These are phyloP conservation scores for Gorsachius magnificus DNA, from an alignment of 2,797 vertebrate species.

Conservation along the genomic window DNA sequence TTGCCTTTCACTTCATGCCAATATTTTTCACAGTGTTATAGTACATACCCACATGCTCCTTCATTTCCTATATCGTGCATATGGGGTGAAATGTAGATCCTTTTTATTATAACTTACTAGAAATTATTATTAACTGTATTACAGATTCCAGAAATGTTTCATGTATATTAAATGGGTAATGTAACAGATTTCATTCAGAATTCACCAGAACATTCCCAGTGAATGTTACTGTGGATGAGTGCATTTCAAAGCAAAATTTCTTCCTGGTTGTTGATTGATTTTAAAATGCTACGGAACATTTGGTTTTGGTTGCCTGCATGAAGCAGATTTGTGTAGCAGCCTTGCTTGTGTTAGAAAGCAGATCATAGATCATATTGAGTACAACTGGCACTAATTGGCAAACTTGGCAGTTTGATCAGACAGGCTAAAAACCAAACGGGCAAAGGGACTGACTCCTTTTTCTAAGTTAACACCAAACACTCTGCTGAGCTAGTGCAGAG, in stretches of 20 bases:
- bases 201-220: background rate
- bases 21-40: background rate
- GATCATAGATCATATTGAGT: slow-evolving; percentile 3
- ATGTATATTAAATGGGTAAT: background rate
- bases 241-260: background rate
- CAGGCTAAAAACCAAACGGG: slow-evolving; percentile 9
- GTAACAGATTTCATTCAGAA: background rate
- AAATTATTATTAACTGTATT: background rate
- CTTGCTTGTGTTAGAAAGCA: background rate
- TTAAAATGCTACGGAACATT: background rate
- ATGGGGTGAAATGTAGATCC: background rate
- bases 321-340: background rate
- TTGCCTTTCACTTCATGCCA: background rate
- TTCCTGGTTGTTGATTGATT: background rate
- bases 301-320: background rate
- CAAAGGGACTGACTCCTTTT: background rate
- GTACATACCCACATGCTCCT: background rate
- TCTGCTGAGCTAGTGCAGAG: background rate
- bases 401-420: slow-evolving; percentile 2
- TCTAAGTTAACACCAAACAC: background rate
- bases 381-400: slow-evolving; percentile 9
- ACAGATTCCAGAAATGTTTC: background rate
- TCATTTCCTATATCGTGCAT: background rate
- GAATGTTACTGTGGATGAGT: background rate
- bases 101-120: background rate